Evolutionary conservation across 2,113 vertebrate genomes (phyloP).

Genomic region (Prolemur simus): DNA sequence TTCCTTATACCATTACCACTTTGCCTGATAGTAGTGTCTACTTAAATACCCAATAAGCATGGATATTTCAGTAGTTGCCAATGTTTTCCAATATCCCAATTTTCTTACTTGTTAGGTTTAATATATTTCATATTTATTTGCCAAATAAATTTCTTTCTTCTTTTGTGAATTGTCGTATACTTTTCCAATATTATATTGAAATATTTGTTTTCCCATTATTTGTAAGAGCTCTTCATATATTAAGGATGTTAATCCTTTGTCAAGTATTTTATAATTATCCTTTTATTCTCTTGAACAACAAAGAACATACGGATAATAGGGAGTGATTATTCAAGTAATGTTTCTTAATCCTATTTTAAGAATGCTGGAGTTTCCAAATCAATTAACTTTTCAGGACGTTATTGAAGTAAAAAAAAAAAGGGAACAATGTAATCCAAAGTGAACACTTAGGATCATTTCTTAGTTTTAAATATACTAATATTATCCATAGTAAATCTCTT

Average conservation of each 20-base stretch:
- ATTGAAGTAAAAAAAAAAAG: conserved; percentile 14
- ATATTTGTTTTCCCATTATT: conserved; percentile 41
- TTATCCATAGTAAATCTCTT: conserved; percentile 12
- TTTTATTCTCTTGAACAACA: conserved; percentile 40
- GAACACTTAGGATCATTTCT: neutral
- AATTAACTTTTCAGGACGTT: conserved; percentile 4
- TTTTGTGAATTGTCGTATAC: neutral
- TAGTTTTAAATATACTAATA: neutral
- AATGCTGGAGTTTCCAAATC: neutral
- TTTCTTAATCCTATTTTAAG: conserved; percentile 47
- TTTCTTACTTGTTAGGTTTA: neutral
- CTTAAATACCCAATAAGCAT: neutral
- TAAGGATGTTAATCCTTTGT: neutral
- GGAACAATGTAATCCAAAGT: neutral
- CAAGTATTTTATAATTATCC: conserved; percentile 40
- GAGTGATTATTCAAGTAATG: neutral
- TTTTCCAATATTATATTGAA: conserved; percentile 4
- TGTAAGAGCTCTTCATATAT: neutral
- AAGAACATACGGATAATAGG: neutral
- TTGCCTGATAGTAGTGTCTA: neutral
- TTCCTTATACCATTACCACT: neutral
- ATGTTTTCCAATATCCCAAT: neutral
- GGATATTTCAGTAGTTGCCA: neutral
- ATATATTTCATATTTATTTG: neutral
- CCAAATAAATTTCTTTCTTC: neutral